These are phyloP conservation scores for Neofelis nebulosa DNA, from an alignment of 2,113 vertebrate species.

Conservation along the genomic window DNA sequence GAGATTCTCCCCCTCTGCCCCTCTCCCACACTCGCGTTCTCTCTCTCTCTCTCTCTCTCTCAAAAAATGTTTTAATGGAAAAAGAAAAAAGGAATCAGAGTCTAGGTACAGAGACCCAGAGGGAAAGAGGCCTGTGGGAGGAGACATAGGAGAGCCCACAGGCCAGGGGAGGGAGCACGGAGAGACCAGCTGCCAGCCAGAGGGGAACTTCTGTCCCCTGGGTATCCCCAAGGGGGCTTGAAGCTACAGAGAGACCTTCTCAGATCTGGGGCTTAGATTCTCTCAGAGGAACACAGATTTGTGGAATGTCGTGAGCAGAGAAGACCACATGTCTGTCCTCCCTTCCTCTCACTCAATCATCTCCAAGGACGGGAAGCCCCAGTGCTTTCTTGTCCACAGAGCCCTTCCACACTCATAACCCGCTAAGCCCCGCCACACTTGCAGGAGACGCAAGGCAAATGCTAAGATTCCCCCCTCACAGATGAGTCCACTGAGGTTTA, in stretches of 20 bases:
- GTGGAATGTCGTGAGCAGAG: background rate
- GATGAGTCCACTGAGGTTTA: background rate
- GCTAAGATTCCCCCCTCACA: background rate
- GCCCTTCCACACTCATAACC: background rate
- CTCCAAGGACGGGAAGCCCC: background rate
- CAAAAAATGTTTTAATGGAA: too few relatives aligned
- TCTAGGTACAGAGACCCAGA: background rate
- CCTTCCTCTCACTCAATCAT: background rate
- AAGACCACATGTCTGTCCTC: background rate
- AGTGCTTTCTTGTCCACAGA: background rate
- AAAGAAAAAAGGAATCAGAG: background rate
- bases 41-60: too few relatives aligned
- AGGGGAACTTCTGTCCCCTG: background rate
- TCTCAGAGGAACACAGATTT: background rate
- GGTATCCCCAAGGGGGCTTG: background rate
- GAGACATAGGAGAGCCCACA: background rate
- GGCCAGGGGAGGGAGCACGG: background rate
- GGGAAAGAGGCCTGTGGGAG: too few relatives aligned
- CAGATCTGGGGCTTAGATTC: background rate
- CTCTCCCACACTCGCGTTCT: too few relatives aligned
- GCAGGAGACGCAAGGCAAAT: background rate
- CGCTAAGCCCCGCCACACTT: background rate
- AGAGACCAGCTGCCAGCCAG: rapidly evolving
- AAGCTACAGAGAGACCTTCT: background rate
- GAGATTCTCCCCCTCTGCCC: too few relatives aligned